A percentile compares a stretch with the other conserved stretches of the same genome.
phyloP scores from a whole-genome alignment of 2,113 vertebrate species.

The Arvicanthis niloticus region DNA sequence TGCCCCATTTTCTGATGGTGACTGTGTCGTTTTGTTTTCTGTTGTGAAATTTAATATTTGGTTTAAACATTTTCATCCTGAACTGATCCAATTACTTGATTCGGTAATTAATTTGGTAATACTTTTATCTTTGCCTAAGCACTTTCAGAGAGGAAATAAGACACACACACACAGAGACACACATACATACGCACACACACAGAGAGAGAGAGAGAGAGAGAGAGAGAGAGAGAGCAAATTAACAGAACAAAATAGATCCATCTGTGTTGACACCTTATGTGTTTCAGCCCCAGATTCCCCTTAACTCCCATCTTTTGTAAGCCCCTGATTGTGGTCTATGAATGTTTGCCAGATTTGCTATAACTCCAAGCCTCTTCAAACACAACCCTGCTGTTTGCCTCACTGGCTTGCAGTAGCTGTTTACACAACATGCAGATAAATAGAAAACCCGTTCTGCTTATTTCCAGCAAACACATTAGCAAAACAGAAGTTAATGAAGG shows the following conservation, averaged over 20 bases:
- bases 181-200: neutral
- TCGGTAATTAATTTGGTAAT: neutral
- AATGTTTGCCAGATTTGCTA: neutral
- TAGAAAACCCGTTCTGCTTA: slow-evolving; percentile 43
- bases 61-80: slow-evolving; percentile 56
- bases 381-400: slow-evolving; percentile 53
- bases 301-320: slow-evolving; percentile 21
- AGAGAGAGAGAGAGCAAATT: too few relatives aligned
- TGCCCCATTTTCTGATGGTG: neutral
- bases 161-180: neutral
- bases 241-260: neutral
- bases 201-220: neutral
- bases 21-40: neutral
- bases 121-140: slow-evolving; percentile 12
- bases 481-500: slow-evolving; percentile 65
- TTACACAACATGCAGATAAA: slow-evolving; percentile 63
- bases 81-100: slow-evolving; percentile 55
- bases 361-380: slow-evolving; percentile 53
- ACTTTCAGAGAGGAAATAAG: slow-evolving; percentile 44
- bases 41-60: slow-evolving; percentile 25
- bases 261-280: neutral
- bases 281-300: neutral
- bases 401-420: slow-evolving; percentile 43
- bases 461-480: slow-evolving; percentile 57
- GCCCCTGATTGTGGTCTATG: neutral